These are phyloP conservation scores for Passer domesticus DNA, from an alignment of 2,113 vertebrate genomes.

Conservation along the genomic window DNA sequence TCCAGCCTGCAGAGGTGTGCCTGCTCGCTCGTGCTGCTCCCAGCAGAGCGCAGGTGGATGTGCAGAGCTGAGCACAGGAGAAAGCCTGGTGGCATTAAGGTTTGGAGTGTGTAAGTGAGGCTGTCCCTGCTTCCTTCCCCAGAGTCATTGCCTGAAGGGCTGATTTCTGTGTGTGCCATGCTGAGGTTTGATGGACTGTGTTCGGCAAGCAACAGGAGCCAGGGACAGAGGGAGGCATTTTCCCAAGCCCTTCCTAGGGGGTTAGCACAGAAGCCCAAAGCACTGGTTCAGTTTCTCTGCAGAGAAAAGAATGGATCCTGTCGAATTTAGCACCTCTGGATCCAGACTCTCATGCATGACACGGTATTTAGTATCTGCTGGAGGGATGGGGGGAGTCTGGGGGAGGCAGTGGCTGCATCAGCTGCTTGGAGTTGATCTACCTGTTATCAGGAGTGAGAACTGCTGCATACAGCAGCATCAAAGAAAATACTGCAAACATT, in stretches of 20 bases:
- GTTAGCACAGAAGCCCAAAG: background rate
- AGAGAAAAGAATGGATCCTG: background rate
- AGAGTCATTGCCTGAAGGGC: background rate
- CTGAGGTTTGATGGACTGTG: background rate
- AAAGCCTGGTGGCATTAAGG: background rate
- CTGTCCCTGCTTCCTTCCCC: background rate
- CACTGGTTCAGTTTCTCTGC: background rate
- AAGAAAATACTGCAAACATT: background rate
- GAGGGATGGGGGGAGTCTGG: background rate
- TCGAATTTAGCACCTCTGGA: background rate
- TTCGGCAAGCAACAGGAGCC: background rate
- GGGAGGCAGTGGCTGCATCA: background rate
- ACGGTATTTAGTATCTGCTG: background rate
- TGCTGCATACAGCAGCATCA: background rate
- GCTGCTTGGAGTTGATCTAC: background rate
- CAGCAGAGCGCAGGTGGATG: background rate
- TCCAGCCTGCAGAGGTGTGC: background rate
- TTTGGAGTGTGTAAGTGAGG: background rate
- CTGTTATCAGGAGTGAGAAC: background rate
- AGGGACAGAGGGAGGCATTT: background rate
- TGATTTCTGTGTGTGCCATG: background rate
- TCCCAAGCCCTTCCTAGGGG: background rate
- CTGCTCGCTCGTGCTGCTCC: background rate
- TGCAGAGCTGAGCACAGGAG: background rate
- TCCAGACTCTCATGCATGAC: background rate